A percentile compares a stretch with the other conserved stretches of the same genome.
phyloP scores from a whole-genome alignment of 2,797 vertebrate species.

The Poecilia wingei region DNA sequence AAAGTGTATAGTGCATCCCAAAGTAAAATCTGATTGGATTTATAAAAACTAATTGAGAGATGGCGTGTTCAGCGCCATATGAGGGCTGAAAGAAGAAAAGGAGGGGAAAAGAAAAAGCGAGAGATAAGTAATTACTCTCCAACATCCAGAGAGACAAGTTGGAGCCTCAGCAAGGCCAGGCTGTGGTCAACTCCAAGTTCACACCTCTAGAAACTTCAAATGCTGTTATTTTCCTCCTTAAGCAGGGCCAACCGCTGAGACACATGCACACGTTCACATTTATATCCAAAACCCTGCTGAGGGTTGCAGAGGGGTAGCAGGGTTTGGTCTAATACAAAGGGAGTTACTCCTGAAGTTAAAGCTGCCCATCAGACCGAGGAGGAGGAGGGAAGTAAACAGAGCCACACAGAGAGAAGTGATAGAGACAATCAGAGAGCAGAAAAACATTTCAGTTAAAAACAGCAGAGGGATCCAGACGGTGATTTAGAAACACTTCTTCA shows the following conservation, averaged over 20 bases:
- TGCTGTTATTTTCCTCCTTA: slow-evolving; percentile 35
- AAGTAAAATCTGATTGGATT: too few relatives aligned
- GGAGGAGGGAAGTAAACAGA: slow-evolving; percentile 3
- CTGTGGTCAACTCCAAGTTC: slow-evolving; percentile 22
- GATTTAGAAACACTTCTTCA: not conserved
- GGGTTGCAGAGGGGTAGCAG: slow-evolving; percentile 37
- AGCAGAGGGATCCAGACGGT: not conserved
- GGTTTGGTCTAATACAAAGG: slow-evolving; percentile 49
- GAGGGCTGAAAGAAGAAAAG: slow-evolving; percentile 15
- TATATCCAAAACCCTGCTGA: slow-evolving; percentile 37
- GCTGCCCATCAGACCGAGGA: slow-evolving; percentile 18
- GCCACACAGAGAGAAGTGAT: slow-evolving; percentile 3
- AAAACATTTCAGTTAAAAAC: slow-evolving; percentile 8
- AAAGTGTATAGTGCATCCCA: too few relatives aligned
- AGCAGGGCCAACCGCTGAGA: slow-evolving; percentile 44
- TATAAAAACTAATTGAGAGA: not conserved
- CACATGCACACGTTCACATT: slow-evolving; percentile 8
- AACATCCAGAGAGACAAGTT: not conserved
- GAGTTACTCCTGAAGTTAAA: slow-evolving; percentile 54
- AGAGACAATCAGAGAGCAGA: slow-evolving; percentile 7
- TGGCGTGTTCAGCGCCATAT: not conserved
- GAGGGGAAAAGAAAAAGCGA: not conserved
- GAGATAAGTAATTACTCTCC: not conserved
- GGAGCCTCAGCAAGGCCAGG: slow-evolving; percentile 15
- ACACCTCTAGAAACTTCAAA: slow-evolving; percentile 48